Conservation (phyloP, 2,113 vertebrate species). For the Seriola quinqueradiata region DNA sequence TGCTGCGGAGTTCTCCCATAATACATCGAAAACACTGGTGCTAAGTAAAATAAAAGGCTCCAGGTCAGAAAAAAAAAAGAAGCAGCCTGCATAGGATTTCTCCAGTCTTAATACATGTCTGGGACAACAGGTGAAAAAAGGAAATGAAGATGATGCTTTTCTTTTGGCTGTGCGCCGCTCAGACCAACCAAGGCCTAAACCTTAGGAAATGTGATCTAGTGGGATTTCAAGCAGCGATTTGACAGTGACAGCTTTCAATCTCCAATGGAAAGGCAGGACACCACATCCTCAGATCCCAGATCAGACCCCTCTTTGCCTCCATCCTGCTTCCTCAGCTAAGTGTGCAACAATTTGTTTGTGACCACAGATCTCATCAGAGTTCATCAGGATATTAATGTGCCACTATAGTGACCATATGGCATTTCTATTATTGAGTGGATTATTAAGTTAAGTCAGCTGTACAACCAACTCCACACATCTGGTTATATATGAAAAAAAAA, state of each 20-base stretch:
- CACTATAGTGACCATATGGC: constrained; percentile 23
- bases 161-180: constrained; percentile 20
- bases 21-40: constrained; percentile 4
- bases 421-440: constrained; percentile 14
- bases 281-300: constrained; percentile 18
- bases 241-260: constrained; percentile 17
- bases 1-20: constrained; percentile 8
- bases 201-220: constrained; percentile 15
- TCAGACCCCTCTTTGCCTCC: not conserved
- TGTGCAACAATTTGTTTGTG: not conserved
- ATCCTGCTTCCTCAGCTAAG: not conserved
- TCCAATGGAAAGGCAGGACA: constrained; percentile 14
- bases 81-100: constrained; percentile 18
- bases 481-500: not conserved
- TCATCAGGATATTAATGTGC: not conserved
- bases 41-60: constrained; percentile 37
- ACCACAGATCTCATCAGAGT: not conserved
- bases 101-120: constrained; percentile 16
- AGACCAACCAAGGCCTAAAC: constrained; percentile 28
- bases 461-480: not conserved
- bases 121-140: constrained; percentile 36
- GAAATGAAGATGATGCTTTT: constrained; percentile 37
- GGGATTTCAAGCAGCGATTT: constrained; percentile 22
- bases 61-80: constrained; percentile 19
- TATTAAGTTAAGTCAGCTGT: not conserved